Evolutionary conservation across 2,888 invertebrate species (phyloP).

Genomic region (Melinopterus prodromus): DNA sequence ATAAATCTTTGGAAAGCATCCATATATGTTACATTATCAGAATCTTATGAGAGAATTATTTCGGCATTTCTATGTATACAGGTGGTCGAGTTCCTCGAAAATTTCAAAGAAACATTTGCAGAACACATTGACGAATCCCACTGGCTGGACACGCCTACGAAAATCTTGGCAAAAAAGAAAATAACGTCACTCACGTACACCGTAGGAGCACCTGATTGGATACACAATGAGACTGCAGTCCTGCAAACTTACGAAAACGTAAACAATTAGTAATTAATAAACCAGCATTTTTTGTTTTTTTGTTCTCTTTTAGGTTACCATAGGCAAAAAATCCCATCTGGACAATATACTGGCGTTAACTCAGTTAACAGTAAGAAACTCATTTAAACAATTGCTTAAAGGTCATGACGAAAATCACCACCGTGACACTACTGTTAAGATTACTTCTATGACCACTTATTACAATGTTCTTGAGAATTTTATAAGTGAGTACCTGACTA

Average conservation of each 20-base stretch:
- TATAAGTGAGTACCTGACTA: constrained; percentile 82
- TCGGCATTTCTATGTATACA: neutral
- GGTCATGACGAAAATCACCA: neutral
- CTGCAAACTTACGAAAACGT: neutral
- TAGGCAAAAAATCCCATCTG: neutral
- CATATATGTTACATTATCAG: too few species aligned
- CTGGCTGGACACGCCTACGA: neutral
- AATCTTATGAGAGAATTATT: too few species aligned
- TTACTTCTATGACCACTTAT: constrained; percentile 70
- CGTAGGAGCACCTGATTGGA: constrained; percentile 22
- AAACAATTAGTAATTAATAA: neutral
- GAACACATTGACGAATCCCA: neutral
- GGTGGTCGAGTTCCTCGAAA: neutral
- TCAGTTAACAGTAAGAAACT: neutral
- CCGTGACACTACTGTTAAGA: neutral
- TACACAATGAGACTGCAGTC: neutral
- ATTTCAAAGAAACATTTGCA: neutral
- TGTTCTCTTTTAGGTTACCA: neutral
- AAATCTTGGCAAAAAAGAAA: neutral
- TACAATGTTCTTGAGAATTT: constrained; percentile 83
- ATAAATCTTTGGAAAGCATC: too few species aligned
- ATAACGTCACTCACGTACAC: neutral
- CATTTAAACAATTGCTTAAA: neutral
- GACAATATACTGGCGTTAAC: neutral
- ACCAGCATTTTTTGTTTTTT: neutral